phyloP scores from a whole-genome alignment of 1,140 invertebrate species.

The Paralvinella palmiformis region DNA sequence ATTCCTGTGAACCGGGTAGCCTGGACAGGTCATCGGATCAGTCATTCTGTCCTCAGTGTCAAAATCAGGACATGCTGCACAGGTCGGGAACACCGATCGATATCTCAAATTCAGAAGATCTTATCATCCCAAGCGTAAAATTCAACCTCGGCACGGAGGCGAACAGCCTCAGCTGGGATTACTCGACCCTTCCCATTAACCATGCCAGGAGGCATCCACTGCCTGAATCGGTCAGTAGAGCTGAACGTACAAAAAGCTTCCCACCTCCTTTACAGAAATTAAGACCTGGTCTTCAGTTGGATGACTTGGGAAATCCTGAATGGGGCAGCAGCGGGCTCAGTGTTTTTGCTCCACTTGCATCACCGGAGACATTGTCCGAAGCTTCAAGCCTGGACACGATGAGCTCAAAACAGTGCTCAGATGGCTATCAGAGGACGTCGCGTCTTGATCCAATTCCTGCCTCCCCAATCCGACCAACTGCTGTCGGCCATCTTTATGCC shows the following conservation, averaged over 20 bases:
- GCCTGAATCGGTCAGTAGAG: background rate
- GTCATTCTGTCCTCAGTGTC: slow-evolving; percentile 10
- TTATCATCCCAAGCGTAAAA: background rate
- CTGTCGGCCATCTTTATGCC: background rate
- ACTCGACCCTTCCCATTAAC: background rate
- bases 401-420: slow-evolving; percentile 13
- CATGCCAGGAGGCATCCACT: background rate
- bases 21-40: slow-evolving; percentile 18
- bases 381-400: slow-evolving; percentile 57
- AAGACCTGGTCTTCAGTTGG: slow-evolving; percentile 37
- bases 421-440: background rate
- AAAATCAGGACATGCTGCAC: background rate
- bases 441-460: background rate
- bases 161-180: background rate
- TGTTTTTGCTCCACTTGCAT: slow-evolving; percentile 67
- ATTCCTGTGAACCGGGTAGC: background rate
- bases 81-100: background rate
- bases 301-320: slow-evolving; percentile 57
- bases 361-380: slow-evolving; percentile 77
- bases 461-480: background rate
- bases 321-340: background rate
- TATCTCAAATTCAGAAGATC: slow-evolving; percentile 1
- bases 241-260: background rate
- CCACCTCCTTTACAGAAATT: background rate
- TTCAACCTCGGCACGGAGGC: background rate